Conservation (phyloP, 2,888 invertebrate genomes). For the Latrodectus hesperus region DNA sequence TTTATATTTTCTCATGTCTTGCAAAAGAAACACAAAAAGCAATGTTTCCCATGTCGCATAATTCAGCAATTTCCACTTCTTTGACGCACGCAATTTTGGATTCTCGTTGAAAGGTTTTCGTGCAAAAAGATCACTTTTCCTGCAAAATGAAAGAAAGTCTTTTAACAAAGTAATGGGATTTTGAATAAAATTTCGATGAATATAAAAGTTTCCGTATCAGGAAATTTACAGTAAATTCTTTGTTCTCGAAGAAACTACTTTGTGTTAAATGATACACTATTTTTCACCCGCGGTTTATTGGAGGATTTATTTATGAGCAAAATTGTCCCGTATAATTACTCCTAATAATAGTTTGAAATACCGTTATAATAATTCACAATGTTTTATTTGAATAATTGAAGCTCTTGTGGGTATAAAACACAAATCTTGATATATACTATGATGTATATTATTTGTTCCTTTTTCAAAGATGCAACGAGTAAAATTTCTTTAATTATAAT, state of each 20-base stretch:
- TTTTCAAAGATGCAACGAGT: no score
- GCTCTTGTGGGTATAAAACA: no score
- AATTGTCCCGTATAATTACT: no score
- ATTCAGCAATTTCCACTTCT: neutral
- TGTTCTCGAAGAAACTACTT: neutral
- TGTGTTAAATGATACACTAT: neutral
- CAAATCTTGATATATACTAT: no score
- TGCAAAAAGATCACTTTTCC: neutral
- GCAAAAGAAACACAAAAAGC: neutral
- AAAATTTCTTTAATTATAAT: no score
- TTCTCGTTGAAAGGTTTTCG: neutral
- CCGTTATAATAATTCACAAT: no score
- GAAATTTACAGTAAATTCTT: neutral
- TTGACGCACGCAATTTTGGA: conserved; percentile 12
- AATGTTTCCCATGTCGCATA: neutral
- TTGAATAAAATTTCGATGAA: conserved; percentile 1
- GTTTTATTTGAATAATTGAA: no score
- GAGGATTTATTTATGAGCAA: no score
- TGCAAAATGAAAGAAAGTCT: neutral
- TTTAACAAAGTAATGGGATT: neutral
- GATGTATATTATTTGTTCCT: no score
- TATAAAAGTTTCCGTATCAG: neutral
- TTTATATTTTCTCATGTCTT: neutral
- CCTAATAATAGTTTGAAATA: no score
- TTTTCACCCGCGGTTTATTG: no score